Evolutionary conservation across 2,113 vertebrate species (phyloP).

Genomic region (Oncorhynchus clarkii): DNA sequence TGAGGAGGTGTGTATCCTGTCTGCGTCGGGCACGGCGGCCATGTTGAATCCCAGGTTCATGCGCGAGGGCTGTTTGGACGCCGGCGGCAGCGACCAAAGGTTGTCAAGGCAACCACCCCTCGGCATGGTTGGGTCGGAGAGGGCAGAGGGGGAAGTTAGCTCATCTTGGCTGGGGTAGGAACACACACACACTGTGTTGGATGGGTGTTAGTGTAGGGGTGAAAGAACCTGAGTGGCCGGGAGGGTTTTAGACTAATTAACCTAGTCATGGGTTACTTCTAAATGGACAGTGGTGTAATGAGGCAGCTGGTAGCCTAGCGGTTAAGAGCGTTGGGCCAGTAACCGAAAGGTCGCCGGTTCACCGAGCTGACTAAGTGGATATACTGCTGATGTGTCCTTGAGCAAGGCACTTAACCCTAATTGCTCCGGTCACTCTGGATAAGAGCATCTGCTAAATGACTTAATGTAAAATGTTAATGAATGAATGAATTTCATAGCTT

Average conservation of each 20-base stretch:
- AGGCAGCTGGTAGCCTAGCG: too few species aligned
- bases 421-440: too few species aligned
- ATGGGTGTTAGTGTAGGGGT: not conserved
- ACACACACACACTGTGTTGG: slow-evolving; percentile 5
- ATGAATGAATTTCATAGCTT: too few species aligned
- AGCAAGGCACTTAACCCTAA: too few species aligned
- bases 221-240: not conserved
- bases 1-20: slow-evolving; percentile 98
- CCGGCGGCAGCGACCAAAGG: slow-evolving; percentile 91
- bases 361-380: too few species aligned
- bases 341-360: too few species aligned
- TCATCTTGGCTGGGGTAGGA: slow-evolving; percentile 76
- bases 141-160: slow-evolving; percentile 79
- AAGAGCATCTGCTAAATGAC: too few species aligned
- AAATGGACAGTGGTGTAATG: too few species aligned
- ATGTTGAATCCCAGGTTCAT: slow-evolving; percentile 94
- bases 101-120: slow-evolving; percentile 80
- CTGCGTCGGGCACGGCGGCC: slow-evolving; percentile 93
- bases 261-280: too few species aligned
- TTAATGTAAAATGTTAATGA: too few species aligned
- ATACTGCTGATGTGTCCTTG: too few species aligned
- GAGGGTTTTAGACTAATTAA: not conserved
- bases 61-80: slow-evolving; percentile 89
- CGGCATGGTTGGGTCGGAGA: slow-evolving; percentile 78
- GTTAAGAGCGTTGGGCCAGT: too few species aligned